Evolutionary conservation across 1,140 invertebrate species (phyloP).

Genomic region (Lucilia cuprina): DNA sequence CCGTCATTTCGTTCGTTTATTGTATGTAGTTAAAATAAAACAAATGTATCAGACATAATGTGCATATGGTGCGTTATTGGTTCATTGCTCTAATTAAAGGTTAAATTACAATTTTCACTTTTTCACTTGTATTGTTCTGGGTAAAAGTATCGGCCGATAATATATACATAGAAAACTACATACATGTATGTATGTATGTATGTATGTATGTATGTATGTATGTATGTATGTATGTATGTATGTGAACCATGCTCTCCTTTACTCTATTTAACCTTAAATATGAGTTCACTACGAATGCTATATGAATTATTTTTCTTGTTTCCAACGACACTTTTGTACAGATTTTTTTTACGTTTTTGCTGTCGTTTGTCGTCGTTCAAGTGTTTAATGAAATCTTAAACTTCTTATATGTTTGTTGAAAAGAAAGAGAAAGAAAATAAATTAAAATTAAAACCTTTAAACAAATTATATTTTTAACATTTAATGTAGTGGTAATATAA

Average conservation of each 20-base stretch:
- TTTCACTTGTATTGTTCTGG: conserved; percentile 20
- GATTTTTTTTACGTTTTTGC: too few relatives aligned
- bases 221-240: background rate
- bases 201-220: background rate
- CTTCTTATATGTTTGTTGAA: background rate
- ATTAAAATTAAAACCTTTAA: background rate
- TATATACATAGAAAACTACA: too few relatives aligned
- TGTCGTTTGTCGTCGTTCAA: background rate
- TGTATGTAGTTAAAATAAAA: background rate
- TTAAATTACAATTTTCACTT: conserved; percentile 49
- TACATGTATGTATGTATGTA: too few relatives aligned
- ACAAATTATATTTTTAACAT: background rate
- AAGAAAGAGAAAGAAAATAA: background rate
- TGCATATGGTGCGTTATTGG: conserved; percentile 42
- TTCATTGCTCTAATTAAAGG: conserved; percentile 62
- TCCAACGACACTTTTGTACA: too few relatives aligned
- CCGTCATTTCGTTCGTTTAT: background rate
- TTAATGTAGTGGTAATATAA: background rate
- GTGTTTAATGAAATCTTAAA: background rate
- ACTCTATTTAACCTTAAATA: too few relatives aligned
- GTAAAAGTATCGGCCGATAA: too few relatives aligned
- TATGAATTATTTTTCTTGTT: too few relatives aligned
- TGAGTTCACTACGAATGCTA: too few relatives aligned
- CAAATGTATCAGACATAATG: background rate
- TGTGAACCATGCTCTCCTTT: background rate